Percentiles rank a stretch among this genome's conserved stretches.
These are phyloP conservation scores for human DNA, from an alignment of 2,113 vertebrate species.

Conservation along the genomic window DNA sequence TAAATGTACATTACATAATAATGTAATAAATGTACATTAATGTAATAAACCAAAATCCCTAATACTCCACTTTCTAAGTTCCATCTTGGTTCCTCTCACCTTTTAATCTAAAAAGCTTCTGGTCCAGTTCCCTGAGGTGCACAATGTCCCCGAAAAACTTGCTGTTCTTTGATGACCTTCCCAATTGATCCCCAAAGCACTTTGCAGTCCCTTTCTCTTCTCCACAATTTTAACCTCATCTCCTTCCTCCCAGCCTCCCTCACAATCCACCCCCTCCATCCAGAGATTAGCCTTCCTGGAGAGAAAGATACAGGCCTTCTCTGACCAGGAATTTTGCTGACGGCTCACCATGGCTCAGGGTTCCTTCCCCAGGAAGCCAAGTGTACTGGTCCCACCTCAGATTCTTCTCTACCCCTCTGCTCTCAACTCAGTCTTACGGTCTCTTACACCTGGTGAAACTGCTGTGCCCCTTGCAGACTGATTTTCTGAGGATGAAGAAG, in stretches of 20 bases:
- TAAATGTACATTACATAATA: no score
- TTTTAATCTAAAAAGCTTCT: not conserved
- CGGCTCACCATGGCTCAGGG: not conserved
- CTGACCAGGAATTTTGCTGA: not conserved
- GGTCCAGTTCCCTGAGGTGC: not conserved
- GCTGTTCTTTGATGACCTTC: not conserved
- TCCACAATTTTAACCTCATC: not conserved
- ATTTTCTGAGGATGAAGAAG: not conserved
- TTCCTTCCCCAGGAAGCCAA: not conserved
- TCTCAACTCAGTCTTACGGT: not conserved
- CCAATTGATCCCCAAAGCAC: not conserved
- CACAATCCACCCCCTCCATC: accelerated
- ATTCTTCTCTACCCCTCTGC: not conserved
- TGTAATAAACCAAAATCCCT: not conserved
- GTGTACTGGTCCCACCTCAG: not conserved
- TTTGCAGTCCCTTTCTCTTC: not conserved
- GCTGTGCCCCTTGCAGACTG: not conserved
- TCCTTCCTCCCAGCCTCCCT: not conserved
- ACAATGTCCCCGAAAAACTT: not conserved
- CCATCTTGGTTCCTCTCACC: not conserved
- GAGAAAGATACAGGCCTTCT: not conserved
- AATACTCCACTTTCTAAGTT: not conserved
- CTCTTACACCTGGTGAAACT: not conserved
- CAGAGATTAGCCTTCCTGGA: not conserved
- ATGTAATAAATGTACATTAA: no score